Evolutionary conservation across 2,888 invertebrate genomes (phyloP), one percentile per base, ranked within the genome.

Genomic region (Sthenelais limicola): DNA sequence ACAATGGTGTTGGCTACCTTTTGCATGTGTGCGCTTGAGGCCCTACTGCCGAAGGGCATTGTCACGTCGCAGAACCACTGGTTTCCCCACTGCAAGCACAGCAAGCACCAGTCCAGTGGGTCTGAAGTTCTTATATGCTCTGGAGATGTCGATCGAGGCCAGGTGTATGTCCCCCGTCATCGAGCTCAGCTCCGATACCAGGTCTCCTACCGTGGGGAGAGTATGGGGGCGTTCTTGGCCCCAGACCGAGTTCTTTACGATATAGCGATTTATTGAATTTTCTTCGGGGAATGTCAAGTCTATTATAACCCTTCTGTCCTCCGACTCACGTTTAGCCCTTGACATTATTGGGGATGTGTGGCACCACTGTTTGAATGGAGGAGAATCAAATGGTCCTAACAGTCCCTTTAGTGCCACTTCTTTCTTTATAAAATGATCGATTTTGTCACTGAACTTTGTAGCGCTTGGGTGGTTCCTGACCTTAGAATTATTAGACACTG

Each of bases 121-220:
- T 26, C 21, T 3, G 56, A 30, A 56, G 32, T 56, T 56, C 56
- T 56, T 56, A 32, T 56, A 56, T 56, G 56, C 56, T 21, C 33
- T 2, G 3, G 32, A n/a, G 18, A 56, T 5, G 24, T 56, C 56
- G 1, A 56, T 12, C 18, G 32, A 33, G 15, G 21, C 32, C 56
- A 56, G 32, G 30, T 30, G 21, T 2, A 21, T 24, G 9, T 18
- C 30, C 12, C 12, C 7, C 2, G 33, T 35, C 1, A 21, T 3
- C 3, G 18, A 1, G 30, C 7, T 4, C 3, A 56, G 56, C 3
- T 30, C 4, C n/a, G 7, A 7, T 2, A 21, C 18, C 18, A 56
- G n/a, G 3, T 12, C 9, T 18, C 35, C 56, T 1, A 56, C 56
- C 12, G 56, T 28, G 26, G 56, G 56, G 56, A 56, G 56, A 3